Conservation (phyloP, 1,140 invertebrate species). For the Drosophila sturtevanti region DNA sequence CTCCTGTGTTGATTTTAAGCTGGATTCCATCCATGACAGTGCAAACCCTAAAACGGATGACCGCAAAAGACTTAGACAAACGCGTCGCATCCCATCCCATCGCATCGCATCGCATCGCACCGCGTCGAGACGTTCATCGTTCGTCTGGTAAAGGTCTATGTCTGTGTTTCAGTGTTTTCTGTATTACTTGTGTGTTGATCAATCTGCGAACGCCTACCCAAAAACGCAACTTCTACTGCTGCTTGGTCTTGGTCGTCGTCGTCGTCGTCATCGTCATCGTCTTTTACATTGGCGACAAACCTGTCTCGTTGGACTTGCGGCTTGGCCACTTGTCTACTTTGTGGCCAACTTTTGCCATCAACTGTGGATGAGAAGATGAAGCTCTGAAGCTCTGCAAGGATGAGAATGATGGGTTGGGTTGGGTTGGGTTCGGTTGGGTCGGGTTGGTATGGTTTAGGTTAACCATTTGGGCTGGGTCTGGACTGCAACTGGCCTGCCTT, state of each 20-base stretch:
- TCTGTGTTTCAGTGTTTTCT: background rate
- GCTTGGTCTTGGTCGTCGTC: conserved; percentile 12
- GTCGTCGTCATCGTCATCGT: conserved; percentile 13
- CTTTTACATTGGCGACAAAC: conserved; percentile 52
- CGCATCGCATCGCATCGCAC: conserved; percentile 31
- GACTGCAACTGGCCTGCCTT: conserved; percentile 51
- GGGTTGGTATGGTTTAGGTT: conserved; percentile 29
- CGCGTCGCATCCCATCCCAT: conserved; percentile 29
- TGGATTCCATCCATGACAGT: conserved; percentile 49
- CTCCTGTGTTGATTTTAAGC: conserved; percentile 18
- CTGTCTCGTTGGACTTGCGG: conserved; percentile 59
- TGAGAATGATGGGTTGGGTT: conserved; percentile 25
- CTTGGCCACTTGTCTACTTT: conserved; percentile 71
- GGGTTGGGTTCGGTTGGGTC: conserved; percentile 6
- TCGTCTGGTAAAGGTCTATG: conserved; percentile 1
- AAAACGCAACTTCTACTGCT: conserved; percentile 36
- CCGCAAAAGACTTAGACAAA: conserved; percentile 65
- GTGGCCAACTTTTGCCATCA: conserved; percentile 59
- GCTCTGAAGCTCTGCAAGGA: conserved; percentile 1
- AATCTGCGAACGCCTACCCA: conserved; percentile 76
- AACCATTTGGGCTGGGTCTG: conserved; percentile 26
- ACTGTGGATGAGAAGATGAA: conserved; percentile 37
- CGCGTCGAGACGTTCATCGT: conserved; percentile 2
- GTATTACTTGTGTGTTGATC: conserved; percentile 55
- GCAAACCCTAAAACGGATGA: conserved; percentile 56